Evolutionary conservation across 2,888 invertebrate species (phyloP).

Genomic region (Ferrisia virgata): DNA sequence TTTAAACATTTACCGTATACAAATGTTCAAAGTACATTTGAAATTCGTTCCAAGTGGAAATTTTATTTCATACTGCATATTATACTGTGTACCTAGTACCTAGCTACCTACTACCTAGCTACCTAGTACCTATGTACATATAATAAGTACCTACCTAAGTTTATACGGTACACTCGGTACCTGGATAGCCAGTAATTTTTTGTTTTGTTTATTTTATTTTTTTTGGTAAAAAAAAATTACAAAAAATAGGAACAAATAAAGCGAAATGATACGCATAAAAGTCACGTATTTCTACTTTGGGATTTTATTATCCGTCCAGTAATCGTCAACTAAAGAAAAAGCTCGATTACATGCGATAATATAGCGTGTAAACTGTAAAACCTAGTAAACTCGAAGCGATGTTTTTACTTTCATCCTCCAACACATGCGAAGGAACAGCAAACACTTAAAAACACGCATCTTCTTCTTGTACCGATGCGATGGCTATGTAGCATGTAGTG

Average conservation of each 20-base stretch:
- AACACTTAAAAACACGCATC: neutral
- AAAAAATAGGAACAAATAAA: neutral
- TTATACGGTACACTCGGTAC: too few relatives aligned
- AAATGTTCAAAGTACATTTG: neutral
- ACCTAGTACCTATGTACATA: too few relatives aligned
- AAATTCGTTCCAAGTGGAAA: neutral
- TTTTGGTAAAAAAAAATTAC: neutral
- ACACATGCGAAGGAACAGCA: neutral
- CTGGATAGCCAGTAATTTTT: too few relatives aligned
- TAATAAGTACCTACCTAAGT: too few relatives aligned
- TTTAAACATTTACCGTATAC: neutral
- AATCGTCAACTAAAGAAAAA: neutral
- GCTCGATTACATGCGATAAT: slow-evolving; percentile 13
- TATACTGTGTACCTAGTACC: too few relatives aligned
- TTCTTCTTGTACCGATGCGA: too few relatives aligned
- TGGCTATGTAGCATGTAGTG: too few relatives aligned
- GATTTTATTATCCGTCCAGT: slow-evolving; percentile 3
- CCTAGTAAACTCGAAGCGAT: neutral
- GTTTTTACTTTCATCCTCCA: neutral
- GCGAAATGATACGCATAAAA: neutral
- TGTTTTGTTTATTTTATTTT: too few relatives aligned
- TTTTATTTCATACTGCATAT: neutral
- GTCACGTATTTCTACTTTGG: slow-evolving; percentile 10
- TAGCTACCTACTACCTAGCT: too few relatives aligned
- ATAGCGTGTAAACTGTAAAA: neutral